A percentile compares a stretch with the other conserved stretches of the same genome.
Conservation (phyloP, 2,888 invertebrate genomes). For the Caenorhabditis macrosperma region DNA sequence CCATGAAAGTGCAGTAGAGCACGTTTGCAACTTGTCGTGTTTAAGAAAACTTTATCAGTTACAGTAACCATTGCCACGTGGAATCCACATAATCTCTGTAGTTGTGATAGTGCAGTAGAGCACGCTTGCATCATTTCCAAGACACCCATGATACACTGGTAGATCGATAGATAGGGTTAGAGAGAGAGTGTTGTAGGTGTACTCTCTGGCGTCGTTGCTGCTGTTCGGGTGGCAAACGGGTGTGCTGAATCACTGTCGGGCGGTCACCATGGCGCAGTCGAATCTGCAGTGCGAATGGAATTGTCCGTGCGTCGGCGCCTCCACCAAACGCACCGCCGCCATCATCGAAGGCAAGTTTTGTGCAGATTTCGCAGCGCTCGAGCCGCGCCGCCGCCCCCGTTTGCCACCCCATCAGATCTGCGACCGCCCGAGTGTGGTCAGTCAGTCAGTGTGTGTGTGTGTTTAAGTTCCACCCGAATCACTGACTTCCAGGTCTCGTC, state of each 20-base stretch:
- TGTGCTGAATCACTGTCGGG: constrained; percentile 76
- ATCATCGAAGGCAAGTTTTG: constrained; percentile 77
- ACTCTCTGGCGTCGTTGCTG: constrained; percentile 73
- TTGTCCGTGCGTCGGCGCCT: constrained; percentile 79
- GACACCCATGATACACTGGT: too few relatives aligned
- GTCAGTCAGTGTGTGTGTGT: not conserved
- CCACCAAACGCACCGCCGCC: constrained; percentile 74
- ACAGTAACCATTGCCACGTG: too few relatives aligned
- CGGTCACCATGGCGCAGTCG: constrained; percentile 78
- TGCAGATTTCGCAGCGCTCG: not conserved
- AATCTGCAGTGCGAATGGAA: constrained; percentile 79
- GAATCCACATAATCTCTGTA: too few relatives aligned
- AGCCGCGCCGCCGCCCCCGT: constrained; percentile 11
- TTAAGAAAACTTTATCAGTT: too few relatives aligned
- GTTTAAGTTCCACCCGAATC: too few relatives aligned
- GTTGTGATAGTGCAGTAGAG: too few relatives aligned
- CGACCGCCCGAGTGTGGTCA: too few relatives aligned
- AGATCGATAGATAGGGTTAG: too few relatives aligned
- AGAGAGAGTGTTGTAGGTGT: constrained; percentile 74
- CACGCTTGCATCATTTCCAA: too few relatives aligned
- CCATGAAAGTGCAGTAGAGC: too few relatives aligned
- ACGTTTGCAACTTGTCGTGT: too few relatives aligned
- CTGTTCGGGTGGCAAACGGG: constrained; percentile 79
- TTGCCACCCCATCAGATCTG: constrained; percentile 17
- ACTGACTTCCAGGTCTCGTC: constrained; percentile 74